phyloP scores from a whole-genome alignment of 2,888 invertebrate species.

The Noctuana brunneofusca region DNA sequence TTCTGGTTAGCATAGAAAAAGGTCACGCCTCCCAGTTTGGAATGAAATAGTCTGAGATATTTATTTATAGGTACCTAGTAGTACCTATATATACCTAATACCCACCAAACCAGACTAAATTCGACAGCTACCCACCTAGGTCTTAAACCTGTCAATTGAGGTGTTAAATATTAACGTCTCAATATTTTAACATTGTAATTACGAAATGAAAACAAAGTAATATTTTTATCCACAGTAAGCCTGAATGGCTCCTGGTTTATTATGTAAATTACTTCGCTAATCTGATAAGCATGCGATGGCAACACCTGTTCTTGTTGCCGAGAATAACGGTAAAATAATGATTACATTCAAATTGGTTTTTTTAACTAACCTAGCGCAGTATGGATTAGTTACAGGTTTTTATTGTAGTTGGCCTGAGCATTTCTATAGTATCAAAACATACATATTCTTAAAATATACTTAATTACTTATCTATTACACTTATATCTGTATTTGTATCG shows the following conservation, averaged over 20 bases:
- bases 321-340: constrained; percentile 1
- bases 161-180: constrained; percentile 15
- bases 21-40: too few species aligned
- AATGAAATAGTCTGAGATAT: too few species aligned
- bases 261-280: constrained; percentile 20
- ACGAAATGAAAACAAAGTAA: constrained; percentile 4
- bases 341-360: neutral
- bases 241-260: constrained; percentile 24
- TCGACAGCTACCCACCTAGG: too few species aligned
- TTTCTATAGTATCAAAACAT: too few species aligned
- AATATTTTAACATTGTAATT: constrained; percentile 8
- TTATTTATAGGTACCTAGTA: too few species aligned
- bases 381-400: neutral
- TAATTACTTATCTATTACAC: too few species aligned
- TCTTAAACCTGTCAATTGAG: neutral
- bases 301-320: neutral
- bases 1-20: too few species aligned
- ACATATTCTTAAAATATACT: too few species aligned
- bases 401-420: neutral
- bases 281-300: constrained; percentile 11
- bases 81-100: too few species aligned
- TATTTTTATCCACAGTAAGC: constrained; percentile 15
- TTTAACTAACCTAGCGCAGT: neutral
- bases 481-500: too few species aligned
- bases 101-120: too few species aligned